Evolutionary conservation across 2,113 vertebrate species (phyloP).

Genomic region (Silurus asotus): DNA sequence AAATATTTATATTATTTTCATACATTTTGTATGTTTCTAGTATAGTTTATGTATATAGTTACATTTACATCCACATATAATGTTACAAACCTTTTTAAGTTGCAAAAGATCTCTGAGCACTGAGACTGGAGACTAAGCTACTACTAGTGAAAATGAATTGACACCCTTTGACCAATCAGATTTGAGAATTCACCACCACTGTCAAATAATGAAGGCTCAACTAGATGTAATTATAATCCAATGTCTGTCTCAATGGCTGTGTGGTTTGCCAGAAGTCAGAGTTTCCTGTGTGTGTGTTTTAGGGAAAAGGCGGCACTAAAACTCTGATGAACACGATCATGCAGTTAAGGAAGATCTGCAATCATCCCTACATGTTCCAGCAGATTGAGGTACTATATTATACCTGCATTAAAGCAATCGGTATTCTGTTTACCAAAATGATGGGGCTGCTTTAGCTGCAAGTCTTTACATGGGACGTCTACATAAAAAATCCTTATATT

Average conservation of each 20-base stretch:
- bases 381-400: conserved; percentile 85
- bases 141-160: background rate
- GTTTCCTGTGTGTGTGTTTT: conserved; percentile 20
- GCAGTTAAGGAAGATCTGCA: conserved; percentile 97
- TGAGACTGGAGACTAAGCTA: background rate
- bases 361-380: conserved; percentile 97
- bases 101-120: background rate
- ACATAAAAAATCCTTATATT: background rate
- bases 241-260: too few species aligned
- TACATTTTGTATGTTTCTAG: background rate
- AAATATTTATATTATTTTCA: too few species aligned
- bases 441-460: background rate
- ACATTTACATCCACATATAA: background rate
- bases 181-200: background rate
- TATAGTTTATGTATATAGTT: background rate
- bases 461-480: background rate
- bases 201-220: too few species aligned
- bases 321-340: conserved; percentile 98
- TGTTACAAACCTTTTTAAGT: background rate
- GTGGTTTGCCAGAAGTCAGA: too few species aligned
- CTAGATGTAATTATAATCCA: too few species aligned
- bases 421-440: background rate
- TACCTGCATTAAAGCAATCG: background rate
- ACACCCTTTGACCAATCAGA: background rate
- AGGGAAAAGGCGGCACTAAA: conserved; percentile 77